These are phyloP conservation scores for Hormiphora californensis DNA, from an alignment of 37 sponge, comb jelly and placozoan species.

Conservation along the genomic window DNA sequence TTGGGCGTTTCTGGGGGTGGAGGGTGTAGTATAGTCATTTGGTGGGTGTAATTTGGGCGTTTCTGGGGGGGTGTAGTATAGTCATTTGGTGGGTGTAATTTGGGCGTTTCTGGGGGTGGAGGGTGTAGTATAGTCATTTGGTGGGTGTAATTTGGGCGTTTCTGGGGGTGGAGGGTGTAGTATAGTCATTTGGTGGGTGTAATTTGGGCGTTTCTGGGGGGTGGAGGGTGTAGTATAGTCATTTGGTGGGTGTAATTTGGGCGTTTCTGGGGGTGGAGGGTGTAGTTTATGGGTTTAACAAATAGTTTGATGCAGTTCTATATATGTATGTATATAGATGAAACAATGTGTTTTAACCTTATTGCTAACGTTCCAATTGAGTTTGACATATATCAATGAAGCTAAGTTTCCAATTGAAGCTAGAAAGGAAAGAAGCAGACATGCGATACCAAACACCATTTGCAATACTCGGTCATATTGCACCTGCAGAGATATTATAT, in stretches of 20 bases:
- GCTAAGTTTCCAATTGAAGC: conserved; percentile 22
- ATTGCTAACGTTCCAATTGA: conserved; percentile 33
- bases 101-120: background rate
- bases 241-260: conserved; percentile 43
- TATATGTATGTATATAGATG: background rate
- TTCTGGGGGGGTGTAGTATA: conserved; percentile 13
- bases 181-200: conserved; percentile 50
- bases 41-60: conserved; percentile 21
- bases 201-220: background rate
- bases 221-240: conserved; percentile 20
- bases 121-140: conserved; percentile 40
- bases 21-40: conserved; percentile 36
- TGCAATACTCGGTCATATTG: background rate
- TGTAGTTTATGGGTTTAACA: background rate
- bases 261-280: background rate
- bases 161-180: conserved; percentile 1
- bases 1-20: background rate
- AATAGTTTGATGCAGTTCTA: background rate
- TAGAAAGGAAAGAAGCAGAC: conserved; percentile 34
- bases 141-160: conserved; percentile 13
- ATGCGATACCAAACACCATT: background rate
- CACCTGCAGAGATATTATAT: conserved; percentile 14
- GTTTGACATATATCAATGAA: conserved; percentile 10
- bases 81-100: conserved; percentile 50
- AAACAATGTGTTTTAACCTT: background rate